phyloP scores from a whole-genome alignment of 2,797 vertebrate species.

The Melanotaenia parkinsoni region DNA sequence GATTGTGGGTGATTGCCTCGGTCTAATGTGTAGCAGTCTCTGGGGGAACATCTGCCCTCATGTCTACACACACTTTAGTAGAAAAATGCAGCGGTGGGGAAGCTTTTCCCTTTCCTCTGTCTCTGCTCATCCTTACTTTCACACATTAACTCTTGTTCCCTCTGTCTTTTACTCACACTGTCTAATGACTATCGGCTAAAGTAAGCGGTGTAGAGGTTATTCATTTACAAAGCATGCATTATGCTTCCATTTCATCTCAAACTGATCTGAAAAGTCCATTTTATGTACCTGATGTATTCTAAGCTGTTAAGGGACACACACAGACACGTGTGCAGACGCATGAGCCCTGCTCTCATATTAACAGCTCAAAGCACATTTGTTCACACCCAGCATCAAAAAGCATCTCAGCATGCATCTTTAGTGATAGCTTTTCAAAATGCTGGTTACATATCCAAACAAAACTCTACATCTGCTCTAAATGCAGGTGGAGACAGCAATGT shows the following conservation, averaged over 20 bases:
- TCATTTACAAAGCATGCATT: slow-evolving; percentile 37
- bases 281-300: not conserved
- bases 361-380: too few species aligned
- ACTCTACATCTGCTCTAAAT: too few species aligned
- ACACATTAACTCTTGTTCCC: not conserved
- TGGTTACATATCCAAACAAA: too few species aligned
- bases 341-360: too few species aligned
- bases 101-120: not conserved
- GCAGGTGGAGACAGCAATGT: too few species aligned
- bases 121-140: not conserved
- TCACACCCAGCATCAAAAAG: too few species aligned
- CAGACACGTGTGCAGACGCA: too few species aligned
- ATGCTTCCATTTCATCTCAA: not conserved
- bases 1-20: slow-evolving; percentile 54
- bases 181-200: slow-evolving; percentile 29
- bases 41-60: slow-evolving; percentile 10
- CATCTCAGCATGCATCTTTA: too few species aligned
- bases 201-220: slow-evolving; percentile 23
- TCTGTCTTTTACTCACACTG: not conserved
- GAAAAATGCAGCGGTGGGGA: slow-evolving; percentile 4
- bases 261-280: not conserved
- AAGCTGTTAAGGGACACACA: too few species aligned
- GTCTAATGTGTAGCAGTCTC: slow-evolving; percentile 43
- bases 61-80: not conserved
- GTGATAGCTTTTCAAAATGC: too few species aligned